Evolutionary conservation across 2,888 invertebrate genomes (phyloP), one percentile per base, ranked within the genome.

Genomic region (Troglohyphantes excavatus): DNA sequence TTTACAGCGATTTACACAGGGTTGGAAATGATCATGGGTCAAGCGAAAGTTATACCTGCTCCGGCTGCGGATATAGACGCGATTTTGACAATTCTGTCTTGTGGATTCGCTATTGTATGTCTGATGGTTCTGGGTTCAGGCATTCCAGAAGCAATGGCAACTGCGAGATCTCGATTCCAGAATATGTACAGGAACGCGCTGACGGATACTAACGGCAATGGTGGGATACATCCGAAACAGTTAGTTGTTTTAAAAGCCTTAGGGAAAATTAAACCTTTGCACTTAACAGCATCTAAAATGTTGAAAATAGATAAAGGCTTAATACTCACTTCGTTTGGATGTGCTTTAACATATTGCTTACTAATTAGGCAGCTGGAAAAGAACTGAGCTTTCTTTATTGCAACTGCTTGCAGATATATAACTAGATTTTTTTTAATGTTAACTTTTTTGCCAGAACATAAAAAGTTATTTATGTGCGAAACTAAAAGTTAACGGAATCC

Each of bases 301-400:
- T 53, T 53, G 2, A 53, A 53, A 53, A 53, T 53, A 53, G 53
- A 53, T 53, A 53, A 53, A 53, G n/a, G 53, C n/a, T 53, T 53
- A 17, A 53, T 53, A 53, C 53, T 53, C n/a, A 53, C 53, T n/a
- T 53, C 53, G 13, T n/a, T 53, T 13, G 53, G 53, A 0, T 53
- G 53, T n/a, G 53, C 53, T 53, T 2, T 53, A n/a, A 53, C 53
- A 5, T 53, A 53, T 17, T 53, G 53, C n/a, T 5, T 53, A n/a
- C 2, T 53, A n/a, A 53, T 53, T 1, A 2, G 53, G 17, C 53
- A 53, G 53, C n/a, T 53, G 53, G 53, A 53, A 53, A 53, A 53
- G n/a, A 53, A 53, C 17, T 53, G 17, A 53, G 39, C 13, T 39
- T 39, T 7, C 39, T 39, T n/a, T n/a, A n/a, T n/a, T n/a, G n/a